phyloP scores from a whole-genome alignment of 2,797 vertebrate species.

The Hoplostethus atlanticus region DNA sequence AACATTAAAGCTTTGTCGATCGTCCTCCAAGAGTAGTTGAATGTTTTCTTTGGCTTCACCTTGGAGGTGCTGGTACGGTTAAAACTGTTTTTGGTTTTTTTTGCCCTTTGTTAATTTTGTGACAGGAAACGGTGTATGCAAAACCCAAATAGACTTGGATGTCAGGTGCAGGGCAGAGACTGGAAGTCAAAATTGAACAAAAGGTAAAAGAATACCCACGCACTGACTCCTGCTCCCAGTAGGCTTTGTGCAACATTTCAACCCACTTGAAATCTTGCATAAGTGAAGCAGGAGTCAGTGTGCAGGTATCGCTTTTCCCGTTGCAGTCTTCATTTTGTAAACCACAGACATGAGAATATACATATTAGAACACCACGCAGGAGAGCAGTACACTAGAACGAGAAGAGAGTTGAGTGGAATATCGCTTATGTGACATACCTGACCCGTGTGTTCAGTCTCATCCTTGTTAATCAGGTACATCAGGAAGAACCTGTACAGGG shows the following conservation, averaged over 20 bases:
- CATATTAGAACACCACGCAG: no score
- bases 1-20: no score
- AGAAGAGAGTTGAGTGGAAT: no score
- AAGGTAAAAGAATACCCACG: conserved; percentile 67
- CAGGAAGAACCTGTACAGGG: conserved; percentile 92
- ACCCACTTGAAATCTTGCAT: conserved; percentile 59
- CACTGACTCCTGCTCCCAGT: conserved; percentile 60
- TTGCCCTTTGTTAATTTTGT: conserved; percentile 15
- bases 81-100: neutral
- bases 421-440: conserved; percentile 81
- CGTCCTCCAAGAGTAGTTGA: neutral
- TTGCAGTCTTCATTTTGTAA: neutral
- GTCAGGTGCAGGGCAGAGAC: conserved; percentile 48
- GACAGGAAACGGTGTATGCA: conserved; percentile 13
- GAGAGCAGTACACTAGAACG: no score
- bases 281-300: conserved; percentile 54
- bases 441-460: conserved; percentile 98
- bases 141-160: conserved; percentile 21
- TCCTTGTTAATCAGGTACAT: conserved; percentile 99
- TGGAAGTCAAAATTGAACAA: neutral
- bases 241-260: conserved; percentile 60
- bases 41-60: neutral
- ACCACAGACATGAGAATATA: no score
- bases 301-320: conserved; percentile 28
- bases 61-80: no score